Evolutionary conservation across 2,888 invertebrate species (phyloP).

Genomic region (Stenodera caucasica): DNA sequence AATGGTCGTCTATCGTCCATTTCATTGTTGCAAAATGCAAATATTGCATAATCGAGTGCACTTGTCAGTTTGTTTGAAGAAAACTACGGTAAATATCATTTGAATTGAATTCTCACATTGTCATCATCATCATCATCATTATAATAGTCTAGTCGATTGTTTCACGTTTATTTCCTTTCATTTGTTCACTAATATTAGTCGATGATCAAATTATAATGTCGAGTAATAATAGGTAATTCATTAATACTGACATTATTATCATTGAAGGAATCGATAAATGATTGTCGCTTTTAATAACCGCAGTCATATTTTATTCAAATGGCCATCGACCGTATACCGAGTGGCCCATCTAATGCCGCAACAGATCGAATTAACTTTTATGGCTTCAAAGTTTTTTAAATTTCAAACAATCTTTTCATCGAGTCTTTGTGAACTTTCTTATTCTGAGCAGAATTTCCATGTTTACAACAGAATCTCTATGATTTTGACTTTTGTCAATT

Average conservation of each 20-base stretch:
- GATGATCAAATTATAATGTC: neutral
- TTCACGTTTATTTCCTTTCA: too few species aligned
- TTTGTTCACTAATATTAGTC: neutral
- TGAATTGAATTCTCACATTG: neutral
- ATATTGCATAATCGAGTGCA: neutral
- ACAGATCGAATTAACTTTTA: too few species aligned
- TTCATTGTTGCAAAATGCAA: neutral
- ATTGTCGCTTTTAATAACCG: neutral
- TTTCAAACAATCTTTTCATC: too few species aligned
- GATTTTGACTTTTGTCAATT: too few species aligned
- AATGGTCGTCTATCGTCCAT: neutral
- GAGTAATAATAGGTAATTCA: neutral
- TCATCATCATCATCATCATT: too few species aligned
- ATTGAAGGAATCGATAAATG: neutral
- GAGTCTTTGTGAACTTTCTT: too few species aligned
- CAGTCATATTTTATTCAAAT: neutral
- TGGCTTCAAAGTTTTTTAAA: too few species aligned
- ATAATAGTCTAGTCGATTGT: too few species aligned
- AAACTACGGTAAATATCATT: neutral
- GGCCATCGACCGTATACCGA: too few species aligned
- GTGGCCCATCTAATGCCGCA: too few species aligned
- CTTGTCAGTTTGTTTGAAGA: neutral
- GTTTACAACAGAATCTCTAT: too few species aligned
- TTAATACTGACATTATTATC: neutral
- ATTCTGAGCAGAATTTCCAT: too few species aligned